Base-by-base conservation (phyloP, 1,140 invertebrate species). In the Tetragonula clypearis region DNA sequence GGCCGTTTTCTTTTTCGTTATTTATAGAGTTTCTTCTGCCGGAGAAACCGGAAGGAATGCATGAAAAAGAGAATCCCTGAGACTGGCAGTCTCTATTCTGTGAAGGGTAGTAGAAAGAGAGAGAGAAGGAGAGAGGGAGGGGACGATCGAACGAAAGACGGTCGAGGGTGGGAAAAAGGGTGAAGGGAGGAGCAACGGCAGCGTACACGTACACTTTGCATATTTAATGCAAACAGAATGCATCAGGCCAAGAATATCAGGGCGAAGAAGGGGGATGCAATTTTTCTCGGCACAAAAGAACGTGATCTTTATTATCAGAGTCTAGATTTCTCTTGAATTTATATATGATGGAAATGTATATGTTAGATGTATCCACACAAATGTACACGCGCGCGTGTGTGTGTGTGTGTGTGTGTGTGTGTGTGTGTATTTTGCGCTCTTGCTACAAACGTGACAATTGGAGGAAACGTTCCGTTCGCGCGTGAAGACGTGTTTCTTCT, bases 191-290 rank as follows among this genome's bases (percentile, higher is more conserved):
- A 66, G 53, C 26, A 65, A 49, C 35, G 65, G 76, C 81, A 69
- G 56, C 71, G 71, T 56, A 82, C 82, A 84, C 75, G 75, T 56
- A 73, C 83, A 79, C 75, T 86, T 69, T 75, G 79, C 83, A 88
- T 88, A 86, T 82, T 88, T 88, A 88, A 88, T 82, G 83, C 86
- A 79, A 88, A 86, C 79, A 80, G 74, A 76, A 88, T 88, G 86
- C 86, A 88, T 79, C 75, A 58, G 69, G 71, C 80, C 79, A 86
- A 71, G 83, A 88, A 88, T 86, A 88, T 88, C 79, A 49, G 41
- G 41, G 86, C 56, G 74, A 56, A 26, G 49, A 14, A 60, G 53
- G 55, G 77, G 26, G 49, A 74, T 76, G 83, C 55, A 86, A 86
- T 88, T 89, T 79, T 83, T 77, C 76, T 35, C 55, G 14, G 35